Percentiles rank a stretch among this genome's conserved stretches.
Evolutionary conservation across 2,888 invertebrate species (phyloP).

Genomic region (Incurvaria masculella): DNA sequence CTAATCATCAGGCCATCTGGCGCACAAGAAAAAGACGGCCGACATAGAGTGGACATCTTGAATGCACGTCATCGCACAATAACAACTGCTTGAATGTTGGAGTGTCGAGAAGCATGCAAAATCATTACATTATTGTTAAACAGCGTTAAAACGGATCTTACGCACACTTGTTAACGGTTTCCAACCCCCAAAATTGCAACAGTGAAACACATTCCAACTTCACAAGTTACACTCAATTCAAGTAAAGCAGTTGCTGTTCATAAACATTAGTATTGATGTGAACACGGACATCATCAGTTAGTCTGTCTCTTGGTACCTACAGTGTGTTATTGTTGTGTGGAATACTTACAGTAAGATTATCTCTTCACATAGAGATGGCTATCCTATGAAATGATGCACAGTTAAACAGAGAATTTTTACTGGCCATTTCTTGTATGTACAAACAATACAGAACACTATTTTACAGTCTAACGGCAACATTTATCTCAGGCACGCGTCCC

Average conservation of each 20-base stretch:
- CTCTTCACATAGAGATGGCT: slow-evolving; percentile 62
- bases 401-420: slow-evolving; percentile 75
- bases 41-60: too few relatives aligned
- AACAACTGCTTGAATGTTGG: background rate
- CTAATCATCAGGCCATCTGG: too few relatives aligned
- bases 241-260: background rate
- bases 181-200: background rate
- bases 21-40: too few relatives aligned
- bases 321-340: slow-evolving; percentile 55
- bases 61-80: background rate
- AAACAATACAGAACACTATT: slow-evolving; percentile 33
- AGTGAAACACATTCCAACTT: background rate
- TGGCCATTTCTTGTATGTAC: slow-evolving; percentile 56
- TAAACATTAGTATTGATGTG: background rate
- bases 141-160: background rate
- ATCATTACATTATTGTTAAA: background rate
- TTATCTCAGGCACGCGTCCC: background rate
- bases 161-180: background rate
- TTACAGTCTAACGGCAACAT: background rate
- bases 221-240: background rate
- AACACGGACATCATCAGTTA: background rate
- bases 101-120: background rate
- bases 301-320: slow-evolving; percentile 30
- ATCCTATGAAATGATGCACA: slow-evolving; percentile 73
- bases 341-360: slow-evolving; percentile 58